Conservation (phyloP, 2,888 invertebrate species). For the Lathronympha strigana region DNA sequence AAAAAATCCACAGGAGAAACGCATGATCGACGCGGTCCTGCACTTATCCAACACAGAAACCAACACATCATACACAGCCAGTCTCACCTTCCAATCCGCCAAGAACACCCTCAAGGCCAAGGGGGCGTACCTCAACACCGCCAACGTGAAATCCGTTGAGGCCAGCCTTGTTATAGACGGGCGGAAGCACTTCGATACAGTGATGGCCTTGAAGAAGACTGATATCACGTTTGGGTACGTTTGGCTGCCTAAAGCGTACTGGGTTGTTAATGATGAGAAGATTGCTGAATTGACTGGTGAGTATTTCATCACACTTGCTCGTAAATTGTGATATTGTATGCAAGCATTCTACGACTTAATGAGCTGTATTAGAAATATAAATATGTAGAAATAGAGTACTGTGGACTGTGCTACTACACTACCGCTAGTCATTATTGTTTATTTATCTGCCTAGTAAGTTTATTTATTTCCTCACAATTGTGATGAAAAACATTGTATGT, state of each 20-base stretch:
- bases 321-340: no score
- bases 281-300: conserved; percentile 89
- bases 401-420: no score
- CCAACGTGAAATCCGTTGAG: conserved; percentile 87
- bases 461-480: no score
- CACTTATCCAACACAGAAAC: conserved; percentile 69
- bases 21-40: conserved; percentile 75
- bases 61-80: conserved; percentile 70
- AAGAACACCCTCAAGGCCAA: conserved; percentile 87
- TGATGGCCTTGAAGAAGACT: conserved; percentile 84
- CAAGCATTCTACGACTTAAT: no score
- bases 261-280: conserved; percentile 89
- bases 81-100: conserved; percentile 87
- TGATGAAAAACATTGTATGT: no score
- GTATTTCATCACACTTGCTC: no score
- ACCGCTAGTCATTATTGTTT: no score
- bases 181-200: conserved; percentile 87
- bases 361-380: no score
- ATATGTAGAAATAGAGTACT: no score
- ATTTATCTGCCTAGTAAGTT: no score
- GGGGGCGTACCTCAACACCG: conserved; percentile 88
- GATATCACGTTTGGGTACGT: conserved; percentile 87
- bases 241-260: conserved; percentile 88
- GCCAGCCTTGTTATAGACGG: conserved; percentile 90
- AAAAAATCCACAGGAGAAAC: conserved; percentile 70